A percentile compares a stretch with the other conserved stretches of the same genome.
Conservation (phyloP, 2,797 vertebrate genomes). For the Leontocebus nigricollis region DNA sequence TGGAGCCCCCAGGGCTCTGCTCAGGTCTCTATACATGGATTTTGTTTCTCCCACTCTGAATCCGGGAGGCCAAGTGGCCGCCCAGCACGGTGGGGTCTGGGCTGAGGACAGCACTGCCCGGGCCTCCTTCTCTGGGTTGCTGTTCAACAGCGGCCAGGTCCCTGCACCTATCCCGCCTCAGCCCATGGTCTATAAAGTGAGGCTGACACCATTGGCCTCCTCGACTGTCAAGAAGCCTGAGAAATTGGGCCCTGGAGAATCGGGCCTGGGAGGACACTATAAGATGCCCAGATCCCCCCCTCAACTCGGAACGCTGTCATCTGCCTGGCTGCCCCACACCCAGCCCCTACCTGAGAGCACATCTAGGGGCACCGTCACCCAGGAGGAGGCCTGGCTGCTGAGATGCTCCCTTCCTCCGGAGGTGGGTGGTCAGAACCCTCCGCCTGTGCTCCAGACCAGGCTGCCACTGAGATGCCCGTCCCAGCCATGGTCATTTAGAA, state of each 20-base stretch:
- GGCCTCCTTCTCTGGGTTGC: neutral
- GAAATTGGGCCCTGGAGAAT: neutral
- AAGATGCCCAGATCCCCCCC: accelerated
- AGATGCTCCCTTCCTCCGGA: neutral
- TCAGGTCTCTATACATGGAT: accelerated
- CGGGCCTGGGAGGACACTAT: accelerated
- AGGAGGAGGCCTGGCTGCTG: neutral
- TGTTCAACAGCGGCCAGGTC: too few relatives aligned
- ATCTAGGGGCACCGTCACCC: neutral
- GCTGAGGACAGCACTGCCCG: neutral
- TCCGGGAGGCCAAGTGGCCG: accelerated
- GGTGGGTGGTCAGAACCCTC: neutral
- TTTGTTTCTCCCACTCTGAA: neutral
- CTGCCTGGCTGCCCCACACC: neutral
- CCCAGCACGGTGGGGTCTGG: neutral
- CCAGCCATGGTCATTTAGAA: neutral
- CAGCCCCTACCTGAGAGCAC: neutral
- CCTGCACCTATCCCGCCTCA: neutral
- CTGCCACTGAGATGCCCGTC: neutral
- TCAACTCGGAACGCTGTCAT: accelerated
- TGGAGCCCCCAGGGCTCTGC: accelerated
- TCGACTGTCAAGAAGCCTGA: accelerated
- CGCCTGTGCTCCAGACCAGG: neutral
- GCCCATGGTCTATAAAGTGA: neutral
- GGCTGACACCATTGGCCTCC: accelerated